Evolutionary conservation across 2,888 invertebrate species (phyloP), one percentile per base, ranked within the genome.

Genomic region (Protodeltote pygarga): DNA sequence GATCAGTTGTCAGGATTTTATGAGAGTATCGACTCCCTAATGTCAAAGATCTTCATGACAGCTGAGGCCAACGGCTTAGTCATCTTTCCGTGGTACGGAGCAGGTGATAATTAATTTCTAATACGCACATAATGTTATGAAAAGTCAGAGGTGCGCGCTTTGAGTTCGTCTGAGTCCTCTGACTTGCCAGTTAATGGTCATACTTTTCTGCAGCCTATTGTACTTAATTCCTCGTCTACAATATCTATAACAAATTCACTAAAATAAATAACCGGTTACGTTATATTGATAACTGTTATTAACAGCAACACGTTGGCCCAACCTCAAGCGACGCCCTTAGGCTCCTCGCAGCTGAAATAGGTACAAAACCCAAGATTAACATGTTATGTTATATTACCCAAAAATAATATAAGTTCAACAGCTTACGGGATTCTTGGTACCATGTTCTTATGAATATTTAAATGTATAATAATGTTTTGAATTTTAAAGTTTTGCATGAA

Each of bases 281-380:
- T 11, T 24, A 31, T 17, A 31, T 46, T 34, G 21, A 63, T 34
- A 10, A 3, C 33, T 63, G 23, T 40, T 64, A 58, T 57, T 63
- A 50, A 19, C 33, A 4, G 0, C 50, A 41, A 64, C 65, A 64
- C 60, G 28, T 64, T 59, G 25, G 16, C 3, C 10, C 2, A 3
- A 21, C 57, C 37, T 2, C 6, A 2, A 21, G 65, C 9, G 5
- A 6, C 2, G 15, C 5, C 21, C 59, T 35, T 64, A 14, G 39
- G 39, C 25, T 50, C 59, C 27, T 9, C 3, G 34, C 57, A 58
- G 57, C 60, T 65, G 57, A 58, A 40, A n/a, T 20, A n/a, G n/a
- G n/a, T n/a, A 25, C 31, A 32, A 64, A 55, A 25, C 34, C 21
- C 3, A 3, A 59, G 60, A 58, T 58, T 58, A 64, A 49, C 37